Percentiles rank a stretch among this genome's conserved stretches.
Conservation (phyloP, 2,888 invertebrate genomes). For the Beris morrisii region DNA sequence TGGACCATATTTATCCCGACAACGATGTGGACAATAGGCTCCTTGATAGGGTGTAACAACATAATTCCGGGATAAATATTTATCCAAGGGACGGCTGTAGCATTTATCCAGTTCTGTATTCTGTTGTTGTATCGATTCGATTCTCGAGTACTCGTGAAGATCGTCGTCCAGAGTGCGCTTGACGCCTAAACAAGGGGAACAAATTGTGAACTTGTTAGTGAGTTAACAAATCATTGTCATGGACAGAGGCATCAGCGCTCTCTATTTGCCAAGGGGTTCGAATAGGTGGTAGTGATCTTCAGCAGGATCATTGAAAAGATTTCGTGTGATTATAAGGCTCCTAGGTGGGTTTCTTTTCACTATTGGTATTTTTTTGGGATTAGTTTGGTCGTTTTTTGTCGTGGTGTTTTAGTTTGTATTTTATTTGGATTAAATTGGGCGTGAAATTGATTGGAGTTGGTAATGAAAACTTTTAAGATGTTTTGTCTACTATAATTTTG, state of each 20-base stretch:
- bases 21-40: conserved; percentile 24
- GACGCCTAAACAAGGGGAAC: conserved; percentile 7
- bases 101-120: conserved; percentile 10
- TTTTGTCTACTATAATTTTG: too few species aligned
- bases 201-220: conserved; percentile 21
- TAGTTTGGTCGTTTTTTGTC: too few species aligned
- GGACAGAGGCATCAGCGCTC: background rate
- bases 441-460: too few species aligned
- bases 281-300: too few species aligned
- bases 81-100: conserved; percentile 30
- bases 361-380: too few species aligned
- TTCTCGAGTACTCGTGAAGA: conserved; percentile 14
- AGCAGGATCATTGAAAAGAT: too few species aligned
- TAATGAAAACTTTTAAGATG: too few species aligned
- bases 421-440: too few species aligned
- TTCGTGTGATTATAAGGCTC: too few species aligned
- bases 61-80: conserved; percentile 38
- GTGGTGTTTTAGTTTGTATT: too few species aligned
- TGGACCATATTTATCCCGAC: conserved; percentile 17
- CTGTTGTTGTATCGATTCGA: conserved; percentile 4
- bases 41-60: conserved; percentile 35
- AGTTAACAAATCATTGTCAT: conserved; percentile 10
- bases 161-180: background rate
- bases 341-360: too few species aligned
- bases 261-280: too few species aligned